A percentile compares a stretch with the other conserved stretches of the same genome.
phyloP scores from a whole-genome alignment of 2,888 invertebrate genomes.

The Trissoscelio sp. region DNA sequence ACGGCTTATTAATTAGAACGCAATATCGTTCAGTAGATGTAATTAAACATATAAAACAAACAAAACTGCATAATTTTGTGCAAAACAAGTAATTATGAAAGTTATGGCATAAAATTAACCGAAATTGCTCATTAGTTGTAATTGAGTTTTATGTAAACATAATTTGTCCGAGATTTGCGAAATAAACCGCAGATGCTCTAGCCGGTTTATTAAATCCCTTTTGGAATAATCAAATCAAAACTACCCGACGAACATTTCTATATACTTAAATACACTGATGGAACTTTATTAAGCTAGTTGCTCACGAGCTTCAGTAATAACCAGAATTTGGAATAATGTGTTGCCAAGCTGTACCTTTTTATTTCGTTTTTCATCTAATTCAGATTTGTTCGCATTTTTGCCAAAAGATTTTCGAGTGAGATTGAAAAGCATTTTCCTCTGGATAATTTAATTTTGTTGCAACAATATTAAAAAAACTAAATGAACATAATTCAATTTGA shows the following conservation, averaged over 20 bases:
- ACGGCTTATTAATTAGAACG: conserved; percentile 25
- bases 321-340: neutral
- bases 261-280: conserved; percentile 11
- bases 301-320: neutral
- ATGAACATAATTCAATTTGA: too few species aligned
- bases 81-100: conserved; percentile 40
- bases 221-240: conserved; percentile 41
- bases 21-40: conserved; percentile 11
- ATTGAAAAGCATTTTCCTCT: too few species aligned
- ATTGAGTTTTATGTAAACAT: conserved; percentile 46
- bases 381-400: too few species aligned
- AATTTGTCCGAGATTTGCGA: conserved; percentile 33
- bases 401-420: too few species aligned
- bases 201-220: conserved; percentile 31
- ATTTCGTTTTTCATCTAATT: too few species aligned
- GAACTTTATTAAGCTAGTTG: neutral
- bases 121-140: conserved; percentile 54
- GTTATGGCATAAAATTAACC: conserved; percentile 36
- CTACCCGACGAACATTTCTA: conserved; percentile 13
- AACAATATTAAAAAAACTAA: too few species aligned
- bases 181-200: conserved; percentile 29
- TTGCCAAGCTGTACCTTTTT: too few species aligned
- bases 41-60: conserved; percentile 32
- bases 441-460: too few species aligned
- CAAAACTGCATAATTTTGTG: conserved; percentile 10